Base-by-base conservation (phyloP, 2,113 vertebrate species). In the Xiphophorus couchianus region DNA sequence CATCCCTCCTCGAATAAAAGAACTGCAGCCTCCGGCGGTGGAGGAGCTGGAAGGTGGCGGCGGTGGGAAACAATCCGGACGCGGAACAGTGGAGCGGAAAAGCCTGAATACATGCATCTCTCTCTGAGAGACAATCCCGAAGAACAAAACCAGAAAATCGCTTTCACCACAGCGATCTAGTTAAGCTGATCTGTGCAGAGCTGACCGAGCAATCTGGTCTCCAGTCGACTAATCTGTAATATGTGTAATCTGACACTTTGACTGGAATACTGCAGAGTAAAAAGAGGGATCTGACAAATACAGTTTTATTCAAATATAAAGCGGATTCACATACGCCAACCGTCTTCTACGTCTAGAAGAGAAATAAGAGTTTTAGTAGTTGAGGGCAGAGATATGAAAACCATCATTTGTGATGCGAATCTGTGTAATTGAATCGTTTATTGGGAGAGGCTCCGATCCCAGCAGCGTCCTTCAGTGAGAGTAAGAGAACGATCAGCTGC, bases 121-220 rank as follows among this genome's bases (percentile, higher is more conserved):
- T 67, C 54, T 73, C 77, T 0, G 66, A 73, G 82, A 62, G 82
- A 78, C 85, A 85, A 90, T 85, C 85, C 85, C 68, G 6, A 68
- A 77, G 82, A 85, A 76, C 74, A 66, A 28, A 85, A 71, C 73
- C 79, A 60, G 37, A 87, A 81, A 78, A 69, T 51, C 25, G 33
- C 79, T 76, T 78, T 68, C 71, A 66, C 73, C 73, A 31, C 71
- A 60, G 62, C 63, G 66, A 81, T 76, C 73, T 74, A 70, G 39
- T 44, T 61, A 44, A 83, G 68, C 76, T 77, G 83, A 83, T 80
- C 66, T 74, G 71, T 66, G 80, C 65, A 68, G 30, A 30, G 30
- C 30, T 30, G 30, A 30, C 30, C 30, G 70, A 48, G 44, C 44
- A 48, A 19, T 48, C 44, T 48, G 14, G 44, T 48, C 44, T 19